Evolutionary conservation across 2,113 vertebrate species (phyloP).

Genomic region (Hemiscyllium ocellatum): DNA sequence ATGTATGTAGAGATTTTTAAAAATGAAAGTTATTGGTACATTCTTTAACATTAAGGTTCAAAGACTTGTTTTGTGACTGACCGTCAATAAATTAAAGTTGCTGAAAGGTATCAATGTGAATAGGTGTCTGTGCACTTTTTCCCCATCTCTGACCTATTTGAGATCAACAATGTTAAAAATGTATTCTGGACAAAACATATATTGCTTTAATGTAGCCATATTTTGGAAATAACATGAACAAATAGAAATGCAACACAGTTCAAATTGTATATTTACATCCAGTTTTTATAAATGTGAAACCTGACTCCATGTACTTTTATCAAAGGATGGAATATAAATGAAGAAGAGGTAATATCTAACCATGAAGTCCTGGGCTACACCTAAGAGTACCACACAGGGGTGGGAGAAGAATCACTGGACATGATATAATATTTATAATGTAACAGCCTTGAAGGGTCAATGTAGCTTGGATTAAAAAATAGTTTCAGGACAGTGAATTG

Average conservation of each 20-base stretch:
- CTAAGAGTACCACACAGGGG: neutral
- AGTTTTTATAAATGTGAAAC: neutral
- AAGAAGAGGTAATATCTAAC: neutral
- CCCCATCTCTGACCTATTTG: neutral
- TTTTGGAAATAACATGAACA: neutral
- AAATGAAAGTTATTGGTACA: constrained; percentile 24
- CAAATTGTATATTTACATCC: neutral
- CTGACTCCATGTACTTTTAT: neutral
- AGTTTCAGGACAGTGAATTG: neutral
- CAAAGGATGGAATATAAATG: neutral
- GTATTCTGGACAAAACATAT: neutral
- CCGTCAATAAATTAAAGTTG: constrained; percentile 21
- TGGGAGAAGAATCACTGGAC: neutral
- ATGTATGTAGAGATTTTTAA: constrained; percentile 30
- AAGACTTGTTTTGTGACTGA: constrained; percentile 29
- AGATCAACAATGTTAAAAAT: neutral
- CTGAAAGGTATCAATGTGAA: constrained; percentile 33
- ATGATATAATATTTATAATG: neutral
- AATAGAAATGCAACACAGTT: neutral
- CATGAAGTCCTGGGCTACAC: neutral
- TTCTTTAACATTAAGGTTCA: constrained; percentile 33
- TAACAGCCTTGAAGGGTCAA: neutral
- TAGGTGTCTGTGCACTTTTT: constrained; percentile 10
- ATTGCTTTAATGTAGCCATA: neutral
- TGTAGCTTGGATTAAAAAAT: neutral